Base-by-base conservation (phyloP, 2,113 vertebrate species). In the Tamias sibiricus region DNA sequence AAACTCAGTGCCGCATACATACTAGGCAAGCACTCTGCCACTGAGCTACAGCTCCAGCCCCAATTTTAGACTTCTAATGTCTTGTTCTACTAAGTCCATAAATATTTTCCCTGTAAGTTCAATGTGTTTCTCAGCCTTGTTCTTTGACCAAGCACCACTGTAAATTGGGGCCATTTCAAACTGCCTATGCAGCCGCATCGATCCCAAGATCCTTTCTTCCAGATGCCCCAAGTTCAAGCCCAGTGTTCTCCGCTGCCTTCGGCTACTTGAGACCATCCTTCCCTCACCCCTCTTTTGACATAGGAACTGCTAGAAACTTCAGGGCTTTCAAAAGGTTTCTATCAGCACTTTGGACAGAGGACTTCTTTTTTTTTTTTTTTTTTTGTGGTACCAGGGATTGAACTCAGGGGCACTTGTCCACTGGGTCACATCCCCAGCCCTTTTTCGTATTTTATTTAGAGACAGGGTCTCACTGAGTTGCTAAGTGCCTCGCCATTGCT, bases 221-320 rank as follows among this genome's bases (percentile, higher is more conserved):
- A 19, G 72, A n/a, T 13, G 22, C 40, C 59, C n/a, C 24, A 3
- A 3, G 17, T 54, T 59, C 42, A 22, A 24, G 37, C n/a, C 68
- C 32, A 11, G 71, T 11, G 7, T 7, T 47, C 64, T 28, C 74
- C 30, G 86, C 19, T 40, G 37, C 87, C 80, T 54, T 62, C 24
- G 30, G 35, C 68, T 68, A 26, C n/a, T 44, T 6, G 49, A 81
- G 57, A 30, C 37, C 35, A 4, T 9, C 16, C 32, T 35, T 4
- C 37, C 81, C 4, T 54, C 13, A 3, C 22, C 57, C 57, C 32
- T 26, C 54, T 8, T 30, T 16, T 10, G 32, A 26, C 30, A 8
- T 2, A 8, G 28, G 44, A 19, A 7, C 16, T 1, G 16, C 42
- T 28, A 3, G 1, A 6, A 5, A 11, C 26, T 42, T 40, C 32